Conservation (phyloP, 2,113 vertebrate genomes). For the Poicephalus meyeri region DNA sequence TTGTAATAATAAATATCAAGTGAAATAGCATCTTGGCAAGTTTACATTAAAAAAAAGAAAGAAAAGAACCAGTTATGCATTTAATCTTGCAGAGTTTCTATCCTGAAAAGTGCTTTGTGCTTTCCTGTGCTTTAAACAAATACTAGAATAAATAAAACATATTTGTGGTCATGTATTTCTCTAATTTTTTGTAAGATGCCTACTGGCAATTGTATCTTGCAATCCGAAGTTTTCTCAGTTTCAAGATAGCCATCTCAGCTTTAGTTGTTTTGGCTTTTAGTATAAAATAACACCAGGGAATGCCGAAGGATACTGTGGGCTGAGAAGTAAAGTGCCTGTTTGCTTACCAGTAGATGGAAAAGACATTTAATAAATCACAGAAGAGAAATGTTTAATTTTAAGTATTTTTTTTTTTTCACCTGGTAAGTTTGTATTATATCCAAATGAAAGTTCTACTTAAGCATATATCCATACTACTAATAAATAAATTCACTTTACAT, state of each 20-base stretch:
- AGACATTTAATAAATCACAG: neutral
- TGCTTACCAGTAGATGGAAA: neutral
- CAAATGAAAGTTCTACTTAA: neutral
- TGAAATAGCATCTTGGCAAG: neutral
- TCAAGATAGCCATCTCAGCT: neutral
- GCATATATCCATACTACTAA: neutral
- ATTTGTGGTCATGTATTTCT: neutral
- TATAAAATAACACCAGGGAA: neutral
- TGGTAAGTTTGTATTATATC: neutral
- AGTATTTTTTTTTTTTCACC: neutral
- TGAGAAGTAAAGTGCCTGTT: neutral
- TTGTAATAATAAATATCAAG: neutral
- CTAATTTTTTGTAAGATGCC: neutral
- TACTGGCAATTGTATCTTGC: neutral
- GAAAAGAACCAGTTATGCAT: neutral
- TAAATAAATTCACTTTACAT: neutral
- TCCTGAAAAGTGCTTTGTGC: neutral
- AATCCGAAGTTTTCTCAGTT: neutral
- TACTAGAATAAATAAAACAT: neutral
- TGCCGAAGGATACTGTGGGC: neutral
- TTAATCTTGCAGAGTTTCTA: neutral
- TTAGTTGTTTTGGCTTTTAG: neutral
- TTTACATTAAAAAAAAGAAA: neutral
- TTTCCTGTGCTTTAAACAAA: neutral
- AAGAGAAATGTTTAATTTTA: neutral